Conservation (phyloP, 2,113 vertebrate genomes). For the Laterallus jamaicensis region DNA sequence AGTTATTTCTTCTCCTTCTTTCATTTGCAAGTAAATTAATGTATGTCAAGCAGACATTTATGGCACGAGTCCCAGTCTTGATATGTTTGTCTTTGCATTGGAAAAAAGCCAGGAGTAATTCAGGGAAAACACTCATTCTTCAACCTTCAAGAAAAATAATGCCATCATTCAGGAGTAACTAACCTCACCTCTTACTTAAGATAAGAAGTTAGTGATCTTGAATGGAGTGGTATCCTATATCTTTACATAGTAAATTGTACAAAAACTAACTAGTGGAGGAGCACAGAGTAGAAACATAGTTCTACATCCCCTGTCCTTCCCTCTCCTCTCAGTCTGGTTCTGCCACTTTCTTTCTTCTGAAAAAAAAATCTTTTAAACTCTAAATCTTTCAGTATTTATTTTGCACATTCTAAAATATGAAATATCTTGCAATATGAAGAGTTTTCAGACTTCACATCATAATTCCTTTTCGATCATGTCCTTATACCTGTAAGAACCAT, state of each 20-base stretch:
- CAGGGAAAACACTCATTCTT: background rate
- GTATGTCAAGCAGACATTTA: background rate
- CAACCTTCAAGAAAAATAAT: background rate
- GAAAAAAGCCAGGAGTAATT: background rate
- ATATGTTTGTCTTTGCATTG: background rate
- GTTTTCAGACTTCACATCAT: background rate
- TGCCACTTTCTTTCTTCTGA: background rate
- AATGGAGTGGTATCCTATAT: background rate
- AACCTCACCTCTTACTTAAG: background rate
- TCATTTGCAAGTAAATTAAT: slow-evolving; percentile 2
- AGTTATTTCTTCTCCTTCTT: background rate
- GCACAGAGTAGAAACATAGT: background rate
- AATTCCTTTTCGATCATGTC: background rate
- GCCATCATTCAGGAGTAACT: background rate
- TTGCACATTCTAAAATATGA: background rate
- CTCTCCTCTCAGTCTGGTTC: background rate
- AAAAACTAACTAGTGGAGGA: background rate
- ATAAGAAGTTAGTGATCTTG: background rate
- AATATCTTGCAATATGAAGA: background rate
- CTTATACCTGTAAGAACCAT: background rate
- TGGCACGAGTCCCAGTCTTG: background rate
- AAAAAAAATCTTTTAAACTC: background rate
- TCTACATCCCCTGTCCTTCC: background rate
- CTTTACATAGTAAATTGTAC: background rate
- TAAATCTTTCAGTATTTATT: background rate